Base-by-base conservation (phyloP, 2,888 invertebrate genomes). In the Xestia xanthographa region DNA sequence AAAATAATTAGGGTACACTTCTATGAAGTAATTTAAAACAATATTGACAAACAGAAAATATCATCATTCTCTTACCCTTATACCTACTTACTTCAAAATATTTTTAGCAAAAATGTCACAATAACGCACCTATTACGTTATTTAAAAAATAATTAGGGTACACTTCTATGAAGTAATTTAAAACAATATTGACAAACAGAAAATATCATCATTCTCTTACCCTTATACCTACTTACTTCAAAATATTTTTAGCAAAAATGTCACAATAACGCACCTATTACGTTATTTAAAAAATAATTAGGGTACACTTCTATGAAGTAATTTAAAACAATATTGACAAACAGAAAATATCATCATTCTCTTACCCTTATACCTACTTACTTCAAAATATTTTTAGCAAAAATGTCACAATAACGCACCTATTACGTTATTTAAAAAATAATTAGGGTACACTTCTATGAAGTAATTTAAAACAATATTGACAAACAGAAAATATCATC, bases 121-220 rank as follows among this genome's bases (percentile, higher is more conserved):
- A n/a, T n/a, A n/a, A n/a, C n/a, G n/a, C n/a, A 0, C 9, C 6
- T 9, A 41, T 41, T 3, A 4, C 1, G 6, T 5, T 6, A 22
- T 38, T 34, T 12, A 5, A n/a, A 17, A 45, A 17, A 12, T 0
- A 22, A 53, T 11, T 34, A 34, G 9, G n/a, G 26, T 72, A 69
- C 14, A 71, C 1, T 26, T 45, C 34, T 43, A 9, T 29, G 14
- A n/a, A 12, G 1, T 45, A 22, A 43, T 34, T 70, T 26, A 5
- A 20, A n/a, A 20, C 20, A 8, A 9, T 56, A 29, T 71, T 53
- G 17, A 6, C 1, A 9, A 34, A 17, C 17, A 38, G 12, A 17
- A 48, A 60, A 8, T n/a, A n/a, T n/a, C n/a, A n/a, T n/a, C n/a
- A n/a, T n/a, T n/a, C n/a, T n/a, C n/a, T n/a, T n/a, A n/a, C n/a